Evolutionary conservation across 1,140 invertebrate species (phyloP), one percentile per base, ranked within the genome.

Genomic region (Philopotamus ludificatus): DNA sequence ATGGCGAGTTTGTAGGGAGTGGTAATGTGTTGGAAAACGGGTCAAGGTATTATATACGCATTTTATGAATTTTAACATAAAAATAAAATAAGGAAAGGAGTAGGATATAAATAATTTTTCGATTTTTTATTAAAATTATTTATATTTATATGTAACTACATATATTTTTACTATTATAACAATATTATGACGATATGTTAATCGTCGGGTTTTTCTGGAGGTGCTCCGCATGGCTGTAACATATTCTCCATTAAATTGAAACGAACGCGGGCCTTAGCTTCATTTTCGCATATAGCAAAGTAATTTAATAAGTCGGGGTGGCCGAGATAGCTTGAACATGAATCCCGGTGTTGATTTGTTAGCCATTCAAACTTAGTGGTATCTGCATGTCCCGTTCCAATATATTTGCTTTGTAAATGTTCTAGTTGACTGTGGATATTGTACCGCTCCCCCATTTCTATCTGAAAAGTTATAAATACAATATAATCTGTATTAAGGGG

Each of bases 351-450:
- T 74, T 94, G 92, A 82, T 95, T 98, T 28, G 95, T 93, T 21
- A 97, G 73, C 96, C 97, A 99, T 78, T 99, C 96, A 75, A 91
- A 93, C 78, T 95, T 94, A 0, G 89, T 90, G 0, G 94, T 97
- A 71, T 98, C 96, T 0, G 96, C 94, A 77, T 99, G 96, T 16
- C 96, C 96, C 1, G 96, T 98, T 12, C 97, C 96, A 67, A 99
- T 97, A 73, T 99, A 99, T 81, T 99, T 99, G 18, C 95, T 98
- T 75, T 99, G 97, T 12, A 99, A 82, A 88, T 99, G 97, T 76
- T 99, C 97, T 62, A 99, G 79, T 74, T 99, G 97, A 78, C 94
- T 97, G 82, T 99, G 94, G 73, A 99, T 99, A 71, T 99, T 99
- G 78, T 99, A 99, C 34, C 97, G 84, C 79, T 99, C 97, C 58